A percentile compares a stretch with the other conserved stretches of the same genome.
phyloP scores from a whole-genome alignment of 2,113 vertebrate genomes.

The Zeus faber region DNA sequence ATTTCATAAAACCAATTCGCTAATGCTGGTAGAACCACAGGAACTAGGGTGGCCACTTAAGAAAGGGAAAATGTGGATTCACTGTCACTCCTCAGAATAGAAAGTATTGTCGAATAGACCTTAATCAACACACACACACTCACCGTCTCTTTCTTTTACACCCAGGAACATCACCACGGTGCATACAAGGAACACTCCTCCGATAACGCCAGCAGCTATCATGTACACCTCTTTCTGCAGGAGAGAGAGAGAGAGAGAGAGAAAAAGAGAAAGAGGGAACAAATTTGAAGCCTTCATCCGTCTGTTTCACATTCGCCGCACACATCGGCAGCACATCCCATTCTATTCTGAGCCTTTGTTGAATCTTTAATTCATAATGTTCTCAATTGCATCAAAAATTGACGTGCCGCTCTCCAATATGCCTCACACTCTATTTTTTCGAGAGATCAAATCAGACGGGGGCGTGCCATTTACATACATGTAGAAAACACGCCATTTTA shows the following conservation, averaged over 20 bases:
- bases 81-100: too few species aligned
- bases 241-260: conserved; percentile 9
- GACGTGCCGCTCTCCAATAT: too few species aligned
- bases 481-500: too few species aligned
- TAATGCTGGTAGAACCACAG: too few species aligned
- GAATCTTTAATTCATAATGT: conserved; percentile 58
- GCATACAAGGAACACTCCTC: conserved; percentile 84
- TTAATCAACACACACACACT: conserved; percentile 40
- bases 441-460: too few species aligned
- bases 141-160: conserved; percentile 90
- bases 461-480: too few species aligned
- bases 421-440: too few species aligned
- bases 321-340: conserved; percentile 3
- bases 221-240: conserved; percentile 85
- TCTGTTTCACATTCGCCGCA: conserved; percentile 6
- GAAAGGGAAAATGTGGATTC: too few species aligned
- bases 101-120: neutral
- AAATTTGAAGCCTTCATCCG: conserved; percentile 24
- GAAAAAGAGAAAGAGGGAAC: neutral
- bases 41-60: too few species aligned
- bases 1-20: too few species aligned
- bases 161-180: conserved; percentile 83
- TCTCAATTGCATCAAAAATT: conserved; percentile 31
- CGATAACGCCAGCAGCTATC: conserved; percentile 86
- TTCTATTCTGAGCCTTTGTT: conserved; percentile 42